Conservation (phyloP, 2,888 invertebrate genomes). For the Hydrotaea cyrtoneurina region DNA sequence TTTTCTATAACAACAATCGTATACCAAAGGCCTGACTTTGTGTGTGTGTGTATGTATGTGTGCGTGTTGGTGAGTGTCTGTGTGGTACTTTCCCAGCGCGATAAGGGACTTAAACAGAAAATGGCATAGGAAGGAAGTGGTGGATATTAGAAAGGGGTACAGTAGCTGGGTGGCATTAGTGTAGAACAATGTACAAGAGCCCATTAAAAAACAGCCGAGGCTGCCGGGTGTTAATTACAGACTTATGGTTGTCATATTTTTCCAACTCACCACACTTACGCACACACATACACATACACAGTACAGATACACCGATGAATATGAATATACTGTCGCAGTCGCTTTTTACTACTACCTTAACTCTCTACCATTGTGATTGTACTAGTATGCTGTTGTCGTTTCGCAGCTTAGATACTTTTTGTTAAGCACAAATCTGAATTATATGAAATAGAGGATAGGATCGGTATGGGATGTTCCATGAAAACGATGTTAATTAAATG, state of each 20-base stretch:
- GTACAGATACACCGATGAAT: background rate
- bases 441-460: too few relatives aligned
- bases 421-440: too few relatives aligned
- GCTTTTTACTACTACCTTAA: background rate
- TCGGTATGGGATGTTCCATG: too few relatives aligned
- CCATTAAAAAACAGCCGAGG: conserved; percentile 19
- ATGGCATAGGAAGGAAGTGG: background rate
- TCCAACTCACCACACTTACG: background rate
- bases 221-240: conserved; percentile 57
- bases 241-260: conserved; percentile 37
- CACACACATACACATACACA: background rate
- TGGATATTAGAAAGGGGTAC: background rate
- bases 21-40: background rate
- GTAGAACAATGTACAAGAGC: background rate
- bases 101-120: conserved; percentile 18
- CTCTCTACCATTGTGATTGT: too few relatives aligned
- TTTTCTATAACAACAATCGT: conserved; percentile 12
- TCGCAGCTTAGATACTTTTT: too few relatives aligned
- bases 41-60: background rate
- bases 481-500: too few relatives aligned
- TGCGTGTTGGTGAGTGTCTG: background rate
- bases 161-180: background rate
- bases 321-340: background rate
- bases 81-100: background rate
- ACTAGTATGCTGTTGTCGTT: too few relatives aligned